A percentile compares a stretch with the other conserved stretches of the same genome.
These are phyloP conservation scores for Ceryle rudis DNA, from an alignment of 2,797 vertebrate genomes.

Conservation along the genomic window DNA sequence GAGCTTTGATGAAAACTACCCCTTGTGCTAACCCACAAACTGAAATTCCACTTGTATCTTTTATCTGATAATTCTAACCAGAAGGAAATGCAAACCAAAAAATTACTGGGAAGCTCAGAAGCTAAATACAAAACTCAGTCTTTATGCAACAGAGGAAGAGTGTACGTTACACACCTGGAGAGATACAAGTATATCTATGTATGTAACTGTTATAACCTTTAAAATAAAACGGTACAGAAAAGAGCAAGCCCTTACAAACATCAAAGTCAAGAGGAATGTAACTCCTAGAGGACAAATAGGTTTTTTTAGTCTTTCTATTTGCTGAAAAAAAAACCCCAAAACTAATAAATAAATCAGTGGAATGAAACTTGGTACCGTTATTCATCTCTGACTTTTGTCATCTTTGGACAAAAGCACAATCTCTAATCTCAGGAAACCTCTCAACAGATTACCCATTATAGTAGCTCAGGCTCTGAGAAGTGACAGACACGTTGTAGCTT, in stretches of 20 bases:
- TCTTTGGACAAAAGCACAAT: neutral
- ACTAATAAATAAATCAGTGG: neutral
- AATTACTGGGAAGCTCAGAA: neutral
- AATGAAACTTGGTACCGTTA: neutral
- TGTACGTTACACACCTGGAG: accelerated
- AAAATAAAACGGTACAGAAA: neutral
- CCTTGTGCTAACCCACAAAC: neutral
- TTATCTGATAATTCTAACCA: neutral
- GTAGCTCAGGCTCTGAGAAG: neutral
- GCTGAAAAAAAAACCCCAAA: neutral
- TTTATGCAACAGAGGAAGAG: neutral
- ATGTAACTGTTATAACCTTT: neutral
- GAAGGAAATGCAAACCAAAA: neutral
- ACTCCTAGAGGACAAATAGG: neutral
- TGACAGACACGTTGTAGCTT: neutral
- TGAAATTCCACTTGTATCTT: neutral
- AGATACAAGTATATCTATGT: neutral
- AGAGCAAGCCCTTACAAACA: neutral
- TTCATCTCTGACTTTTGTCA: neutral
- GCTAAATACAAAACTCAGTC: neutral
- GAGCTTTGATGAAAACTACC: neutral
- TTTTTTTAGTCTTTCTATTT: neutral
- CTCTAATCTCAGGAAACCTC: neutral
- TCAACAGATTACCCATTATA: neutral
- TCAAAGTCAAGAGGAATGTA: neutral